Evolutionary conservation across 2,113 vertebrate species (phyloP).

Genomic region (Corythaixoides concolor): DNA sequence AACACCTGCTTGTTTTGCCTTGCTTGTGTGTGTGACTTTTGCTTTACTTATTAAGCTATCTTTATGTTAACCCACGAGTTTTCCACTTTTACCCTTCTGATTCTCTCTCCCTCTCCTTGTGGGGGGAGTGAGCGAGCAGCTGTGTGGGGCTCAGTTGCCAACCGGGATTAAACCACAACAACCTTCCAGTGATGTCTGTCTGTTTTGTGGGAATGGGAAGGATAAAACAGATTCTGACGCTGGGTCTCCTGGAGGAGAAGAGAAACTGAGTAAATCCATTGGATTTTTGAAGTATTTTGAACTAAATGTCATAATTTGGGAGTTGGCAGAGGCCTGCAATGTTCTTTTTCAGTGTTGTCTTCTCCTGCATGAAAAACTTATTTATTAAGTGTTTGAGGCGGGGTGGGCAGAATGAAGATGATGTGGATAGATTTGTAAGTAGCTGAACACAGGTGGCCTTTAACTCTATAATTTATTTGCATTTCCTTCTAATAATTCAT

Average conservation of each 20-base stretch:
- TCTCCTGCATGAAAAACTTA: background rate
- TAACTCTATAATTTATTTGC: background rate
- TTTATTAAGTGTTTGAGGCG: background rate
- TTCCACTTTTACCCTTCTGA: too few relatives aligned
- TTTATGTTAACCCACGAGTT: too few relatives aligned
- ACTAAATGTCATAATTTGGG: background rate
- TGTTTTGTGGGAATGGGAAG: background rate
- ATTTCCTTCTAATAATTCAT: slow-evolving; percentile 25
- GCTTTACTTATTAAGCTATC: too few relatives aligned
- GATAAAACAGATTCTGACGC: background rate
- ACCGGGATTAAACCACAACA: too few relatives aligned
- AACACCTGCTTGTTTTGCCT: too few relatives aligned
- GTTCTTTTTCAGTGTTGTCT: background rate
- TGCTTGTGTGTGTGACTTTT: too few relatives aligned
- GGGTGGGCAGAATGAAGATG: background rate
- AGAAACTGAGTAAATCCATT: background rate
- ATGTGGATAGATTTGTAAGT: background rate
- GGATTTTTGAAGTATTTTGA: background rate
- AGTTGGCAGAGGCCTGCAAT: background rate
- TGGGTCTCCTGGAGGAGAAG: background rate
- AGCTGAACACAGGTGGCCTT: background rate
- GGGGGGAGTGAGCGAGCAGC: too few relatives aligned
- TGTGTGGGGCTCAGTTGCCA: too few relatives aligned
- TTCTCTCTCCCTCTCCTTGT: too few relatives aligned
- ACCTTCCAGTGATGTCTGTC: background rate